Evolutionary conservation across 2,888 invertebrate genomes (phyloP), one percentile per base, ranked within the genome.

Genomic region (Exocentrus adspersus): DNA sequence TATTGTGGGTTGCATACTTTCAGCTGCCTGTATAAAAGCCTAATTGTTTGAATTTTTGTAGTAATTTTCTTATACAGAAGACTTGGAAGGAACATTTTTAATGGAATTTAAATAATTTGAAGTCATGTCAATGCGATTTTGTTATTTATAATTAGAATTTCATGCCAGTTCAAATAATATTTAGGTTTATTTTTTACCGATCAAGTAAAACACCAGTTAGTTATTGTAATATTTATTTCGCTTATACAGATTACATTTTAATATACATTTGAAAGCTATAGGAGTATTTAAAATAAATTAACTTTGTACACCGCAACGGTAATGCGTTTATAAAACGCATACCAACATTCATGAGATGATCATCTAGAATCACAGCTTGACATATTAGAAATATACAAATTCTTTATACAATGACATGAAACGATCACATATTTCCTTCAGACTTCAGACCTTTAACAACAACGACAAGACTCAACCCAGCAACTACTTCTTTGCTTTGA

Each of bases 281-380:
- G 42, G 21, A 14, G 42, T 19, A 41, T 42, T 53, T n/a, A 53
- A 24, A 54, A 54, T 43, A 43, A 54, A 54, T 43, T 54, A 54
- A 43, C 54, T 54, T 54, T 54, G 54, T 54, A 43, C 54, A 54
- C 43, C 43, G 37, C 37, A n/a, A n/a, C 12, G 24, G n/a, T 21
- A 17, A 14, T 14, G 32, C 41, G 42, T 54, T 54, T 54, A 54
- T 54, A 45, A 54, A 54, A 54, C 43, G 43, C 54, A 42, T 14
- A 16, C 9, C 12, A 28, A 28, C 21, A 54, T 24, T 12, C 28
- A 37, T 21, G 21, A 12, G 12, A 21, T 17, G 41, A 42, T 21
- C 53, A 10, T 51, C n/a, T 19, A 10, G 1, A 42, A 53, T 53
- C 32, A 51, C 37, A 51, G 14, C 37, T 9, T n/a, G 2, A 32